phyloP scores from a whole-genome alignment of 2,888 invertebrate genomes.

The Melitaea athalia region DNA sequence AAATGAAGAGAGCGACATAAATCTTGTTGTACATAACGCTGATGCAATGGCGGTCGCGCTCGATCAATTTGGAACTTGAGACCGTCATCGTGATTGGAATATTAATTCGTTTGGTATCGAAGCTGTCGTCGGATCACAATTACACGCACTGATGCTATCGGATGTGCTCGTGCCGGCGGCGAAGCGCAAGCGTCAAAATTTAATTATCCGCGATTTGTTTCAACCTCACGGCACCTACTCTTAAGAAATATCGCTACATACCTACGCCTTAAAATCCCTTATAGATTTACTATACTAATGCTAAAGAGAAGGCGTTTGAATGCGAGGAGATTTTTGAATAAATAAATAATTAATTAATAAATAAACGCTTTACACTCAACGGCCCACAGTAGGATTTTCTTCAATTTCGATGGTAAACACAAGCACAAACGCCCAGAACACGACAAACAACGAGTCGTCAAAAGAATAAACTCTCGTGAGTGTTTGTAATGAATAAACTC shows the following conservation, averaged over 20 bases:
- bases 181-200: slow-evolving; percentile 61
- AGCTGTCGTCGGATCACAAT: slow-evolving; percentile 55
- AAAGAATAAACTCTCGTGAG: too few species aligned
- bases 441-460: too few species aligned
- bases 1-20: slow-evolving; percentile 3
- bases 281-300: too few species aligned
- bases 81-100: slow-evolving; percentile 23
- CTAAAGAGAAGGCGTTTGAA: too few species aligned
- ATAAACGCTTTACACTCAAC: too few species aligned
- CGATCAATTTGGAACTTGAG: slow-evolving; percentile 18
- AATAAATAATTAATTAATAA: too few species aligned
- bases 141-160: slow-evolving; percentile 65
- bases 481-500: too few species aligned
- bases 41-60: slow-evolving; percentile 19
- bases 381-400: too few species aligned
- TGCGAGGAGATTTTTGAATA: too few species aligned
- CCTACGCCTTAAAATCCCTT: too few species aligned
- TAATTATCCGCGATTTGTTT: slow-evolving; percentile 70
- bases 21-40: slow-evolving; percentile 9
- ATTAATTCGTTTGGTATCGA: slow-evolving; percentile 23
- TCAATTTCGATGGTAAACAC: too few species aligned
- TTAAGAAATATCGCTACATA: neutral
- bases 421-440: too few species aligned
- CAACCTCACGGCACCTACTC: slow-evolving; percentile 39
- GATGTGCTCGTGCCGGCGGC: slow-evolving; percentile 48